Percentiles rank a stretch among this genome's conserved stretches.
Conservation (phyloP, 2,888 invertebrate species). For the Eupithecia dodoneata region DNA sequence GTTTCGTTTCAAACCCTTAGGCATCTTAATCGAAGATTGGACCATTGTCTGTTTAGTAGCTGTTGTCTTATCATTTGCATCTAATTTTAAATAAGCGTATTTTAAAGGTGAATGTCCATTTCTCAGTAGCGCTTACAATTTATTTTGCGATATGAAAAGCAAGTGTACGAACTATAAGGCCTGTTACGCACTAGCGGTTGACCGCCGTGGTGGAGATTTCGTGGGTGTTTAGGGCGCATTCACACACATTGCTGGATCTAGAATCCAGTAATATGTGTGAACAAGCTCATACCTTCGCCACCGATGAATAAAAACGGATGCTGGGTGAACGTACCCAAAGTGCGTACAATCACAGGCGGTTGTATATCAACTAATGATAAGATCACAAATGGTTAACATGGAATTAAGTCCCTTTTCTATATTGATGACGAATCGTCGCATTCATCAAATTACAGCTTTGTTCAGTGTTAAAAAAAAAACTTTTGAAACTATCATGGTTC, state of each 20-base stretch:
- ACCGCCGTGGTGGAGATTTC: not conserved
- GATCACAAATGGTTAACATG: not conserved
- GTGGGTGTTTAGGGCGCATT: too few relatives aligned
- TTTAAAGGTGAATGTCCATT: conserved; percentile 1
- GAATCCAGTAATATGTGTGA: too few relatives aligned
- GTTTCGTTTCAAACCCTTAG: conserved; percentile 42
- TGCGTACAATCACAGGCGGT: too few relatives aligned
- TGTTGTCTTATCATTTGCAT: conserved; percentile 57
- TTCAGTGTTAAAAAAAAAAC: not conserved
- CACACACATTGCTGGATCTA: too few relatives aligned
- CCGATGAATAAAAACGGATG: too few relatives aligned
- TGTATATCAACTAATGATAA: too few relatives aligned
- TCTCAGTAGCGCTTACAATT: not conserved
- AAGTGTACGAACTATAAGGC: not conserved
- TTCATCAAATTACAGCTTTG: not conserved
- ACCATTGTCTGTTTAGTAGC: conserved; percentile 38
- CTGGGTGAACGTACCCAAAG: too few relatives aligned
- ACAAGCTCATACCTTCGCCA: too few relatives aligned
- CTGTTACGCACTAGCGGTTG: too few relatives aligned
- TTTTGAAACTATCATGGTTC: too few relatives aligned
- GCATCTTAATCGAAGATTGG: conserved; percentile 28
- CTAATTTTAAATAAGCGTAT: conserved; percentile 32
- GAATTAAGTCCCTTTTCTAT: not conserved
- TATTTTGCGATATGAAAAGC: not conserved
- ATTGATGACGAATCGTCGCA: not conserved